Evolutionary conservation across 1,140 invertebrate species (phyloP).

Genomic region (Littorina saxatilis): DNA sequence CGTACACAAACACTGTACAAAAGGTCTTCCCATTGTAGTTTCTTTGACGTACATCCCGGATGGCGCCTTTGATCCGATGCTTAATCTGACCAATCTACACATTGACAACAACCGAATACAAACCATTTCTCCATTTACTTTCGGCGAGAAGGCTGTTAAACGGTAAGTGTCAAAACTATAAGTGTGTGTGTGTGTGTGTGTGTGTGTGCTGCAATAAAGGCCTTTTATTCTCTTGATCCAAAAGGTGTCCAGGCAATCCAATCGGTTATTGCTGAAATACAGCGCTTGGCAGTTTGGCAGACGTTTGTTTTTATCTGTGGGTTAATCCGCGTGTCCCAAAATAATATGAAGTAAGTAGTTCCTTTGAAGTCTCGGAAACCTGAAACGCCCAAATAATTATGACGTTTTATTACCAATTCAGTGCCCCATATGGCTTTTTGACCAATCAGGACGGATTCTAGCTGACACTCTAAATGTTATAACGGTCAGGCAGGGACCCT

Average conservation of each 20-base stretch:
- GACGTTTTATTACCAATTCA: no score
- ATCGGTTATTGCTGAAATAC: no score
- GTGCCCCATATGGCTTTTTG: no score
- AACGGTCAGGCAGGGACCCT: no score
- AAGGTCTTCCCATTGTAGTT: no score
- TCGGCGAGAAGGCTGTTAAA: neutral
- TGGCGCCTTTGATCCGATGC: neutral
- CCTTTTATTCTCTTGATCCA: neutral
- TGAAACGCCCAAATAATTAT: no score
- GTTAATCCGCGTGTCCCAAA: neutral
- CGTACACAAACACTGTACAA: no score
- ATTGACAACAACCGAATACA: neutral
- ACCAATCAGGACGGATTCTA: no score
- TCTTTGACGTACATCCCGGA: no score
- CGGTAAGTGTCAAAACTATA: neutral
- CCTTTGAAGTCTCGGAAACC: neutral
- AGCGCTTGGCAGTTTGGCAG: neutral
- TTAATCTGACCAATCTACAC: no score
- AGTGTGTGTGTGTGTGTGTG: neutral
- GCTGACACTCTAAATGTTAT: no score
- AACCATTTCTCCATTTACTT: neutral
- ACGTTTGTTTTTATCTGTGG: neutral
- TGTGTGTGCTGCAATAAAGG: no score
- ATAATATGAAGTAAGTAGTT: neutral
- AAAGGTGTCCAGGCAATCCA: neutral